Percentiles rank a stretch among this genome's conserved stretches.
Conservation (phyloP, 1,140 invertebrate genomes). For the Hyphantria cunea region DNA sequence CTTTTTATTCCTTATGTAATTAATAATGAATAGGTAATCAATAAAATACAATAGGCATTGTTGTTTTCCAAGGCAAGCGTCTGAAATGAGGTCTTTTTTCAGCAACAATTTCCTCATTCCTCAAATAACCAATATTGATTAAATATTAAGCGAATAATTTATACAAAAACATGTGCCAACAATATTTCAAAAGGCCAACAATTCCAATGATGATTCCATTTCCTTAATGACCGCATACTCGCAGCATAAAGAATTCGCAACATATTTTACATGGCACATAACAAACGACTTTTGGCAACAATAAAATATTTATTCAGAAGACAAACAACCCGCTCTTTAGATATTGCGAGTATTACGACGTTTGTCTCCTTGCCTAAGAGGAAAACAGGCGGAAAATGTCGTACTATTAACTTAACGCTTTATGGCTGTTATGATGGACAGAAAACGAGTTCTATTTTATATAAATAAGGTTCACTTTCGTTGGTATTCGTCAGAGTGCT, state of each 20-base stretch:
- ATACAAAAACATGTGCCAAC: no score
- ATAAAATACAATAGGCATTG: no score
- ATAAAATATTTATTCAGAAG: slow-evolving; percentile 5
- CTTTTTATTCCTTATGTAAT: no score
- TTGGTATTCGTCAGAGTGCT: slow-evolving; percentile 2
- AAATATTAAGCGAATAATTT: no score
- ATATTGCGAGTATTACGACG: background rate
- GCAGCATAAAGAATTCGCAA: slow-evolving; percentile 1
- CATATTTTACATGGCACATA: slow-evolving; percentile 6
- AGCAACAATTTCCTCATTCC: no score
- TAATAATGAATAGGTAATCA: no score
- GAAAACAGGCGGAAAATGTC: slow-evolving; percentile 20
- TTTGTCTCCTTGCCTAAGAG: slow-evolving; percentile 9
- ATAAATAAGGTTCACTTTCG: slow-evolving; percentile 16
- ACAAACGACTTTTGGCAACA: slow-evolving; percentile 3
- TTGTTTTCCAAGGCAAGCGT: no score
- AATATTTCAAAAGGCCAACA: background rate
- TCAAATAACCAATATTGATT: no score
- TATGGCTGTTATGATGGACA: slow-evolving; percentile 24
- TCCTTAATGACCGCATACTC: slow-evolving; percentile 1
- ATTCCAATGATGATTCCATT: background rate
- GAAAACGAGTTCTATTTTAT: slow-evolving; percentile 17
- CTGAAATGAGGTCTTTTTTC: no score
- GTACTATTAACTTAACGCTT: slow-evolving; percentile 23
- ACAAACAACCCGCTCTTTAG: background rate